phyloP scores from a whole-genome alignment of 2,113 vertebrate genomes.

The Ploceus nigricollis region DNA sequence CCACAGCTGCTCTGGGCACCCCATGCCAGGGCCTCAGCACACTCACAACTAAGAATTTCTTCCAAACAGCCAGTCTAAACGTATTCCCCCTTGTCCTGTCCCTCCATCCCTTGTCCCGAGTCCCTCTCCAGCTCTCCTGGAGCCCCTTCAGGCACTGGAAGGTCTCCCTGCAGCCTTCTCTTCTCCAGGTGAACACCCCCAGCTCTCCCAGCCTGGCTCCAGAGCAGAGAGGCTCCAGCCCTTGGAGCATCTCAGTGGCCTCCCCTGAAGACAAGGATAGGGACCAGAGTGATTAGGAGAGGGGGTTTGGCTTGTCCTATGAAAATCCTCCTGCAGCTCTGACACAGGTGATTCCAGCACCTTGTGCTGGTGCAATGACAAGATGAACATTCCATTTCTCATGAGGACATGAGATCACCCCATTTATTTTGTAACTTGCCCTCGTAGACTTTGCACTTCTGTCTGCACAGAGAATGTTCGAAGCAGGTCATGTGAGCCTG shows the following conservation, averaged over 20 bases:
- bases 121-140: not conserved
- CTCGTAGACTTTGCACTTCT: not conserved
- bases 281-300: not conserved
- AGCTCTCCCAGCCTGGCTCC: not conserved
- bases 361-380: not conserved
- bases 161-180: not conserved
- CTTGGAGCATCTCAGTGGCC: fast-evolving
- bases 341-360: not conserved
- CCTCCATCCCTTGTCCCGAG: not conserved
- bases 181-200: fast-evolving
- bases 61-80: not conserved
- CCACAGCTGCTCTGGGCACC: not conserved
- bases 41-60: not conserved
- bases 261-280: not conserved
- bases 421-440: not conserved
- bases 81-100: not conserved
- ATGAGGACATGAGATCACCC: fast-evolving
- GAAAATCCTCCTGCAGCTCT: not conserved
- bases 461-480: not conserved
- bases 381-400: not conserved
- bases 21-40: fast-evolving
- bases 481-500: fast-evolving
- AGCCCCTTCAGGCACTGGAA: not conserved
- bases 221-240: not conserved
- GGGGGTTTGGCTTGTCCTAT: not conserved